These are phyloP conservation scores for Dromiciops gliroides DNA, from an alignment of 2,113 vertebrate genomes.

Conservation along the genomic window DNA sequence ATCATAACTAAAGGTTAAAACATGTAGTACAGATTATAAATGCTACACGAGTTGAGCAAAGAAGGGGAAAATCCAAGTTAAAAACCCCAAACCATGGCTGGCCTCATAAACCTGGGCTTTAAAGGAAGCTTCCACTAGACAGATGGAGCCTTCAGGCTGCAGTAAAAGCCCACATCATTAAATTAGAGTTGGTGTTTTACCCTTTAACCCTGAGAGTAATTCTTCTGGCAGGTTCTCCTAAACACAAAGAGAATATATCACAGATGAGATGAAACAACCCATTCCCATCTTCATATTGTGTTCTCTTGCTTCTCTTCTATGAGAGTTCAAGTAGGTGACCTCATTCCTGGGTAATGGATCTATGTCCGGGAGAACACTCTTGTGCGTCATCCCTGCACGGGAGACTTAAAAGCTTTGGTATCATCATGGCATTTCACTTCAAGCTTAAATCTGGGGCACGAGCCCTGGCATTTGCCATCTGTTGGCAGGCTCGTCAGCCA, in stretches of 20 bases:
- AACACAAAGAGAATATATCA: conserved; percentile 28
- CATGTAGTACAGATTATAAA: not conserved
- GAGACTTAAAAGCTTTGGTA: not conserved
- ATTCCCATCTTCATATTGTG: not conserved
- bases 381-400: conserved; percentile 32
- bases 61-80: not conserved
- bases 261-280: not conserved
- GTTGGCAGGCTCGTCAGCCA: not conserved
- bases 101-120: not conserved
- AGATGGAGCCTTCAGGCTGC: not conserved
- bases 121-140: not conserved
- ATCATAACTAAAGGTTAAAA: not conserved
- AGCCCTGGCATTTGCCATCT: not conserved
- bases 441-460: not conserved
- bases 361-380: conserved; percentile 32
- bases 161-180: not conserved
- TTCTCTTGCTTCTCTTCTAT: rapidly evolving
- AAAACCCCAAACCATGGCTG: not conserved
- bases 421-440: not conserved
- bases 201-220: not conserved
- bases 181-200: not conserved
- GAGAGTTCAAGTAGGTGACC: not conserved
- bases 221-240: conserved; percentile 53
- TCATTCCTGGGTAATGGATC: rapidly evolving
- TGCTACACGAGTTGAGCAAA: not conserved